Evolutionary conservation across 2,113 vertebrate genomes (phyloP), one percentile per base, ranked within the genome.

Genomic region (Spea bombifrons): DNA sequence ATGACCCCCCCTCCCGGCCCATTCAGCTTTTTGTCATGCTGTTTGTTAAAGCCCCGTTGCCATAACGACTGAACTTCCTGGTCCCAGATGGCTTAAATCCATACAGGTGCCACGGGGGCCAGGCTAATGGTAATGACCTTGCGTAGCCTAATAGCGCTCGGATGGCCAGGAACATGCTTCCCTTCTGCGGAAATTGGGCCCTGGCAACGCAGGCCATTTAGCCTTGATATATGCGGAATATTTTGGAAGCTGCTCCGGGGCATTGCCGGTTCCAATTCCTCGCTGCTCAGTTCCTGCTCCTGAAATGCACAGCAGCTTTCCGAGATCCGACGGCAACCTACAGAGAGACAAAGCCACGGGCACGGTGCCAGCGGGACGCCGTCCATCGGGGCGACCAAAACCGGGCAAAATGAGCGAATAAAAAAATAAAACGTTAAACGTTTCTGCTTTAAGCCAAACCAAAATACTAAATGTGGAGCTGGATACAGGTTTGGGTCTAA

Each of bases 171-270:
- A 76, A 84, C 46, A 0, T 59, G 83, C 64, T 89, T 90, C 88
- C 86, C 78, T 83, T 86, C 55, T 66, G 81, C 67, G 68, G 86
- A 89, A 88, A 89, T 85, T 71, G 84, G 82, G 82, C 77, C 75
- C 64, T 75, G 81, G 61, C 71, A 80, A 77, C 52, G 64, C 10
- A 48, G 53, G 44, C 30, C 76, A 70, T 65, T 83, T 57, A 71
- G 71, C 78, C 75, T 81, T 71, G 83, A 87, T 71, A 75, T 67
- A 79, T 83, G 72, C 86, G 73, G 82, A 84, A 82, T 70, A 87
- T 66, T 84, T 72, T 83, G 80, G 77, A 57, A 63, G 63, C 4
- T 7, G 84, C 85, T 70, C 10, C 68, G 46, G 80, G 83, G 84
- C 84, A 82, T 0, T 13, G 53, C 6, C 69, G 79, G 83, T 76